Percentiles rank a stretch among this genome's conserved stretches.
phyloP scores from a whole-genome alignment of 37 sponge, comb jelly and placozoan species.

The Amphimedon queenslandica region DNA sequence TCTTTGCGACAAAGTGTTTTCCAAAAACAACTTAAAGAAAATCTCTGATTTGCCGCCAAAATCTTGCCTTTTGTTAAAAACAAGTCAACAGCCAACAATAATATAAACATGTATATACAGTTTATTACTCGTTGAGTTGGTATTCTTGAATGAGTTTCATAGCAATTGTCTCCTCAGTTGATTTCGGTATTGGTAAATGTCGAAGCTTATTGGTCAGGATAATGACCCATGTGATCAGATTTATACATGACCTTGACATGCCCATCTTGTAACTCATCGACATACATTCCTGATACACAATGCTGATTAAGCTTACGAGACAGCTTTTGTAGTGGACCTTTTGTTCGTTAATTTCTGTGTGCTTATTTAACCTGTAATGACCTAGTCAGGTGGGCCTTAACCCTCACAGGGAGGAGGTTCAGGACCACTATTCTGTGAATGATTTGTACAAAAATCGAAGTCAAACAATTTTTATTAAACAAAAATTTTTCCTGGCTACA shows the following conservation, averaged over 20 bases:
- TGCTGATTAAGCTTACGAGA: not conserved
- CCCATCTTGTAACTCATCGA: not conserved
- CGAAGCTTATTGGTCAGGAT: not conserved
- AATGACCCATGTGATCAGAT: no score
- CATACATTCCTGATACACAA: conserved; percentile 7
- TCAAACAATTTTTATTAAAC: no score
- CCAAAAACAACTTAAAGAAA: conserved; percentile 2
- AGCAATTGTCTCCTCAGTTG: not conserved
- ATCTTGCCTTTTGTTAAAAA: conserved; percentile 5
- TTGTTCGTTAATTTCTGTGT: not conserved
- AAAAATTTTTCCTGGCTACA: no score
- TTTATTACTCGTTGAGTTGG: not conserved
- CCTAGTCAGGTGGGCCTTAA: no score
- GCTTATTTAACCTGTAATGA: not conserved
- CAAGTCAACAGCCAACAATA: not conserved
- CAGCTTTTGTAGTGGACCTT: not conserved
- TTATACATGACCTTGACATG: not conserved
- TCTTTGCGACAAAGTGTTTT: no score
- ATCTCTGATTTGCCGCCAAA: conserved; percentile 1
- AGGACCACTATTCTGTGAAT: no score
- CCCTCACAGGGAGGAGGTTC: no score
- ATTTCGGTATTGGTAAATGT: not conserved
- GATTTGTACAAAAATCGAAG: no score
- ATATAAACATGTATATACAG: not conserved
- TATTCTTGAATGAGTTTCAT: not conserved